These are phyloP conservation scores for Scotopteryx bipunctaria DNA, from an alignment of 2,888 invertebrate genomes.

Conservation along the genomic window DNA sequence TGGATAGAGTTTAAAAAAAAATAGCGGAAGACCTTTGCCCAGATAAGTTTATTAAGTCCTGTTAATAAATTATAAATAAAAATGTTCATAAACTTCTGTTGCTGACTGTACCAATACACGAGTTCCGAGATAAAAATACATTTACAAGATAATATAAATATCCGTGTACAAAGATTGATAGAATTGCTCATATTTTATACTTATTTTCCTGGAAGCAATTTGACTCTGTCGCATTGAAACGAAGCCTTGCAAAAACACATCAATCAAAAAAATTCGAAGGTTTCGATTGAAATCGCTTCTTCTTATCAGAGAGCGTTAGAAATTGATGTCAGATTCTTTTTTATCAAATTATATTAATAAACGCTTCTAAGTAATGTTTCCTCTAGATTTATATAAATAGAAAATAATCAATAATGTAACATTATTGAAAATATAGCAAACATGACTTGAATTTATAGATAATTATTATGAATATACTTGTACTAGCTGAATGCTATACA, in stretches of 20 bases:
- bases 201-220: slow-evolving; percentile 10
- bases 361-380: too few species aligned
- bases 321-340: slow-evolving; percentile 70
- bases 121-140: slow-evolving; percentile 3
- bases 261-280: slow-evolving; percentile 17
- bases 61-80: too few species aligned
- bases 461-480: too few species aligned
- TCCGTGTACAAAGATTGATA: neutral
- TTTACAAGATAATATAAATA: neutral
- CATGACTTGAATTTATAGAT: too few species aligned
- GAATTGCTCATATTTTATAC: slow-evolving; percentile 9
- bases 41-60: too few species aligned
- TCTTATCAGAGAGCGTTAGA: slow-evolving; percentile 19
- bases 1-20: too few species aligned
- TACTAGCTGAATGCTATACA: too few species aligned
- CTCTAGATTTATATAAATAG: neutral
- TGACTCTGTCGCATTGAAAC: slow-evolving; percentile 10
- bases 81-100: too few species aligned
- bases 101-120: too few species aligned
- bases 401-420: too few species aligned
- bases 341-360: neutral
- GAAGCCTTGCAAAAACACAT: slow-evolving; percentile 12
- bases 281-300: slow-evolving; percentile 21
- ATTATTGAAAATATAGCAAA: too few species aligned
- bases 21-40: too few species aligned